A percentile compares a stretch with the other conserved stretches of the same genome.
phyloP scores from a whole-genome alignment of 2,113 vertebrate species.

The Myrmecophaga tridactyla region DNA sequence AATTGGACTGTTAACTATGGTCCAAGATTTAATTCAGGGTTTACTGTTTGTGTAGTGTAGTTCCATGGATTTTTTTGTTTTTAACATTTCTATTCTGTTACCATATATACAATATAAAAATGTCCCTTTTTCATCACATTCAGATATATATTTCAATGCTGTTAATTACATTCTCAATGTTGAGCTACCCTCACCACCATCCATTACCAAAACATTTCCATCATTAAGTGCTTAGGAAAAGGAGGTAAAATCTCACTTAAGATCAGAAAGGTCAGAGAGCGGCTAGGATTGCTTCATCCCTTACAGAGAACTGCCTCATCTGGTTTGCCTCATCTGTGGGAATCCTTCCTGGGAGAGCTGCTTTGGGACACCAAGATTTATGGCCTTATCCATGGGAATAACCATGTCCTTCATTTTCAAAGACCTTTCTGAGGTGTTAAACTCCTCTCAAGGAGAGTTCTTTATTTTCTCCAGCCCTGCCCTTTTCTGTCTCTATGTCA shows the following conservation, averaged over 20 bases:
- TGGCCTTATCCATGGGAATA: neutral
- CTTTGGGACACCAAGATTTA: neutral
- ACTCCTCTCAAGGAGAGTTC: neutral
- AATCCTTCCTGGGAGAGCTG: neutral
- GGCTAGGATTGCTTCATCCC: neutral
- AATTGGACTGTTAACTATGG: too few species aligned
- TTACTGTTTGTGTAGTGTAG: too few species aligned
- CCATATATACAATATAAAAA: too few species aligned
- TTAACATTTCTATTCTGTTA: too few species aligned
- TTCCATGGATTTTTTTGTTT: too few species aligned
- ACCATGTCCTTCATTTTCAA: neutral
- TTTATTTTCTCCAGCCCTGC: constrained; percentile 26
- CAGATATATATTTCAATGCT: too few species aligned
- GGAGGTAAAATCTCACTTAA: neutral
- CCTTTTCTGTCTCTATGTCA: constrained; percentile 50
- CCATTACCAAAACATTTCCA: too few species aligned
- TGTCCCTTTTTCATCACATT: too few species aligned
- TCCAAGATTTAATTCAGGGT: too few species aligned
- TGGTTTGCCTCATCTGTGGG: neutral
- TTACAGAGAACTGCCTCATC: neutral
- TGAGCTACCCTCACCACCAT: too few species aligned
- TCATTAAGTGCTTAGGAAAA: neutral
- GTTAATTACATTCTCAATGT: too few species aligned
- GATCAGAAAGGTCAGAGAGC: neutral
- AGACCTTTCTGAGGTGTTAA: neutral